Conservation (phyloP, 2,113 vertebrate genomes). For the Gorilla gorilla region DNA sequence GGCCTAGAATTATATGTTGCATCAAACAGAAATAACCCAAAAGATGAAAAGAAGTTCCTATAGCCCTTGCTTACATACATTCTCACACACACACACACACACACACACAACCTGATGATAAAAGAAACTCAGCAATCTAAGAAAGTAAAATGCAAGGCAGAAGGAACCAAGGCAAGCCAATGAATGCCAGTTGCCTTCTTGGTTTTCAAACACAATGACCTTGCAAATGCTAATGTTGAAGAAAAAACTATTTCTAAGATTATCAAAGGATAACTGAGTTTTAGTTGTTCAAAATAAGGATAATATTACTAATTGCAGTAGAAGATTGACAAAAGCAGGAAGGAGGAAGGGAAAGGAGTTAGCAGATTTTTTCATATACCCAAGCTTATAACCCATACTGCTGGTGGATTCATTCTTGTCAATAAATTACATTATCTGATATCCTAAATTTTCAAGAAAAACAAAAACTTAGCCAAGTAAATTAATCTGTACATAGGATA, state of each 20-base stretch:
- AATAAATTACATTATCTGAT: conserved; percentile 28
- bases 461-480: background rate
- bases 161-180: background rate
- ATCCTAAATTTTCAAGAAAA: conserved; percentile 19
- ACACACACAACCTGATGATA: background rate
- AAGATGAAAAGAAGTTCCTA: background rate
- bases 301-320: background rate
- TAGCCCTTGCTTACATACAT: background rate
- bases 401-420: background rate
- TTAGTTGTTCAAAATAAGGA: background rate
- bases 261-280: conserved; percentile 33
- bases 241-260: background rate
- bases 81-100: background rate
- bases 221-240: background rate
- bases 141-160: background rate
- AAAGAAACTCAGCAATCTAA: background rate
- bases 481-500: background rate
- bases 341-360: background rate
- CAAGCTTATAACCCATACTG: background rate
- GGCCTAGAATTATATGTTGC: background rate
- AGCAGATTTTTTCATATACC: background rate
- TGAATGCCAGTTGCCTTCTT: background rate
- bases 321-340: background rate
- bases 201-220: background rate
- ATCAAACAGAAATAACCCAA: conserved; percentile 18